Evolutionary conservation across 2,113 vertebrate genomes (phyloP), one percentile per base, ranked within the genome.

Genomic region (western clawed frog (Xenopus tropicalis)): DNA sequence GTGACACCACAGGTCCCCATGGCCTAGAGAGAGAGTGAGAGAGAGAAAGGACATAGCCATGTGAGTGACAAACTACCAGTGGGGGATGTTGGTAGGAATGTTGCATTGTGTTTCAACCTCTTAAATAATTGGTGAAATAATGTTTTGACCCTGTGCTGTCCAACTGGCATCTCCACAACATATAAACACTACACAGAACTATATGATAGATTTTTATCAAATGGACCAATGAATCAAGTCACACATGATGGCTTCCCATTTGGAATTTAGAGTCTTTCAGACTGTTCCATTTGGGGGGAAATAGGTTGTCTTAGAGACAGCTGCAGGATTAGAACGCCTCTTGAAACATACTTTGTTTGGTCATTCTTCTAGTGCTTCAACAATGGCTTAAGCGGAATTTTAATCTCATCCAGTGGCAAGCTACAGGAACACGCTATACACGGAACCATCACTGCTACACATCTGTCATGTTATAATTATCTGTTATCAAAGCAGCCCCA

Each of bases 321-420:
- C 90, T 86, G 84, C 83, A 83, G 85, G 85, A 85, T 65, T 22
- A 88, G 90, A 84, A 74, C 80, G 78, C 79, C 85, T 87, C 88
- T 82, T 90, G 91, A 88, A 37, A 90, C 91, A 90, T 87, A 85
- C 88, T 88, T 84, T 83, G 91, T 94, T 94, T 94, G 94, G 94
- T 96, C 93, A 91, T 86, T 92, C 92, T 96, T 86, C 89, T 88
- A 95, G 94, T 93, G 94, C 96, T 96, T 95, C 91, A 85, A n/a
- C 63, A 91, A 97, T 98, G 96, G 96, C 97, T 99, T 94, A 94
- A 94, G 93, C 91, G 83, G 92, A 94, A 93, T 92, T 91, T 88
- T 94, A 98, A 99, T 99, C 95, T 98, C 95, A 96, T 97, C 94
- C 94, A 95, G 95, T 95, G 96, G 95, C 96, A 98, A 98, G 97